These are phyloP conservation scores for Butorides virescens DNA, from an alignment of 2,113 vertebrate species.

Conservation along the genomic window DNA sequence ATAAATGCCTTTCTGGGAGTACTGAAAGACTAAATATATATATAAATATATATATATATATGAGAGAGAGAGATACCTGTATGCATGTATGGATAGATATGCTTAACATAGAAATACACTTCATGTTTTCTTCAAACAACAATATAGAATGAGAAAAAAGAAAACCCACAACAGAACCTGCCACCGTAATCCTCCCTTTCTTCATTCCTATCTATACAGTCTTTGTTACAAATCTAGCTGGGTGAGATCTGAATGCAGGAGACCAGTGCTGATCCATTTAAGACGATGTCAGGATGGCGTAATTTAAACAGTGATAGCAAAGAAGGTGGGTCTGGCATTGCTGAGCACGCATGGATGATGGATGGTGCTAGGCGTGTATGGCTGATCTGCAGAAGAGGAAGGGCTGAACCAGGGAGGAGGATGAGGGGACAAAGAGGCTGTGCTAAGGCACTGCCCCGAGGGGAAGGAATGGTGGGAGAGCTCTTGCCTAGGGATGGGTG, in stretches of 20 bases:
- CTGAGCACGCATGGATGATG: background rate
- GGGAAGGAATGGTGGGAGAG: background rate
- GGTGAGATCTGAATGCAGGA: background rate
- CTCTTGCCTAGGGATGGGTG: background rate
- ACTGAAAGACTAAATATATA: background rate
- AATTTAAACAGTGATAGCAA: background rate
- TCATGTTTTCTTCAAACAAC: background rate
- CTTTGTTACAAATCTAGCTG: fast-evolving
- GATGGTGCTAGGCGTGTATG: background rate
- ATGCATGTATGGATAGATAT: background rate
- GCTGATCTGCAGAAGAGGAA: background rate
- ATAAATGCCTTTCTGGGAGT: background rate
- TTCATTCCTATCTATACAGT: background rate
- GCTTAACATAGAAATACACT: background rate
- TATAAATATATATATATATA: too few species aligned
- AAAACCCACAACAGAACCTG: background rate
- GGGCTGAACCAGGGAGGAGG: background rate
- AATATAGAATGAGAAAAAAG: background rate
- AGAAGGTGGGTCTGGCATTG: background rate
- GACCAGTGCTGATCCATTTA: background rate
- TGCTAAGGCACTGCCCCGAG: fast-evolving
- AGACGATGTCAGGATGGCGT: background rate
- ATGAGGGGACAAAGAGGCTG: background rate
- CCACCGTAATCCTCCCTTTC: background rate
- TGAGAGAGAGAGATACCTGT: background rate